Evolutionary conservation across 1,140 invertebrate genomes (phyloP).

Genomic region (Aradophagus sp.): DNA sequence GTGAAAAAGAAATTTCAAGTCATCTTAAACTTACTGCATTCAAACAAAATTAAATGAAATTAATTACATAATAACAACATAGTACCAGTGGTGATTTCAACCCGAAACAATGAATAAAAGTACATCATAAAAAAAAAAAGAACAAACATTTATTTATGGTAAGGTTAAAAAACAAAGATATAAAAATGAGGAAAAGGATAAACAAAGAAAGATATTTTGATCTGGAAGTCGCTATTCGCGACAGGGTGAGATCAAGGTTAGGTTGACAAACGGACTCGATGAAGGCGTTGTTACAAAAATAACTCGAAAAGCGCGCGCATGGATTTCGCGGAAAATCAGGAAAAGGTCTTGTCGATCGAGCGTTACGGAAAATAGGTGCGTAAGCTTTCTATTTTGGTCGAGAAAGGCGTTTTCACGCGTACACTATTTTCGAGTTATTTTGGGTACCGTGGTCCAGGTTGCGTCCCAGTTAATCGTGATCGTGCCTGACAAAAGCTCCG

Average conservation of each 20-base stretch:
- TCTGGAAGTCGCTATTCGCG: background rate
- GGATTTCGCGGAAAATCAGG: conserved; percentile 18
- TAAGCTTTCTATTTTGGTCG: conserved; percentile 40
- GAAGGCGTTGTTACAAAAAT: conserved; percentile 23
- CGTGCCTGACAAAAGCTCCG: too few species aligned
- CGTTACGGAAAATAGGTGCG: conserved; percentile 4
- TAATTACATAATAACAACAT: too few species aligned
- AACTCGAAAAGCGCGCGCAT: conserved; percentile 11
- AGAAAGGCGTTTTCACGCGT: background rate
- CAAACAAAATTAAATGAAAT: too few species aligned
- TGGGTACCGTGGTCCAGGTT: background rate
- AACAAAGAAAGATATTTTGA: background rate
- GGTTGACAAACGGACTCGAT: conserved; percentile 11
- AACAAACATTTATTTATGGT: too few species aligned
- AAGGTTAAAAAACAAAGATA: too few species aligned
- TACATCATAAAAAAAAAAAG: too few species aligned
- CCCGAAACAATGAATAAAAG: too few species aligned
- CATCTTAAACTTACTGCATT: too few species aligned
- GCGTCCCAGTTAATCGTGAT: too few species aligned
- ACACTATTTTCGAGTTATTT: background rate
- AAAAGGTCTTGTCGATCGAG: conserved; percentile 7
- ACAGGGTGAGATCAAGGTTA: conserved; percentile 20
- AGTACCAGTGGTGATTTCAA: too few species aligned
- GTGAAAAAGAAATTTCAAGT: too few species aligned
- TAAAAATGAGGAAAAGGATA: too few species aligned